phyloP scores from a whole-genome alignment of 2,113 vertebrate genomes.

The Thryonomys swinderianus region DNA sequence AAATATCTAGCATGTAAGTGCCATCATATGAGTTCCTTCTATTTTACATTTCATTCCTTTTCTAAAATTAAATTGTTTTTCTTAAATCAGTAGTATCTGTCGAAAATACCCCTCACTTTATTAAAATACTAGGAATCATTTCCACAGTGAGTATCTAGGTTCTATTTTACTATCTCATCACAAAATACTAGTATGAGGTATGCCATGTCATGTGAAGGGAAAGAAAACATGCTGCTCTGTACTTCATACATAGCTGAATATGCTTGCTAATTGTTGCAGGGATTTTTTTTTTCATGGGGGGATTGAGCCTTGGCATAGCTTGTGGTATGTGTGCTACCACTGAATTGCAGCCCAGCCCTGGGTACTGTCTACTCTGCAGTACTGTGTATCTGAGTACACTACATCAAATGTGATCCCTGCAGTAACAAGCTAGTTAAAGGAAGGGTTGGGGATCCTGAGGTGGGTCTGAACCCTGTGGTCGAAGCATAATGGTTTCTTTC shows the following conservation, averaged over 20 bases:
- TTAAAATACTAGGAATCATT: conserved; percentile 17
- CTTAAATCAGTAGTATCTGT: background rate
- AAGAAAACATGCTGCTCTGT: background rate
- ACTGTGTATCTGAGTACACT: background rate
- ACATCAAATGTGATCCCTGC: background rate
- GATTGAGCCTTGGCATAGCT: background rate
- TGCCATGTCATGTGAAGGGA: background rate
- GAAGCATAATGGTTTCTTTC: background rate
- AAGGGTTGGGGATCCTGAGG: background rate
- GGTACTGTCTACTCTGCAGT: background rate
- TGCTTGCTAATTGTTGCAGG: background rate
- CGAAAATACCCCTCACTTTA: background rate
- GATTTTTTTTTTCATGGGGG: background rate
- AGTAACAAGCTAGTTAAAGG: background rate
- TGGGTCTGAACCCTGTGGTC: background rate
- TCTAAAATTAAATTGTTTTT: conserved; percentile 48
- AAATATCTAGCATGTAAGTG: conserved; percentile 3
- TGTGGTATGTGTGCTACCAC: background rate
- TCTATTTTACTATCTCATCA: conserved; percentile 44
- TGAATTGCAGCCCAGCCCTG: background rate
- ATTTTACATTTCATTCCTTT: conserved; percentile 31
- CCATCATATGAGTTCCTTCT: conserved; percentile 4
- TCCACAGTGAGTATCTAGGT: background rate
- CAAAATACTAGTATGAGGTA: background rate
- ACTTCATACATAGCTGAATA: background rate